These are phyloP conservation scores for Lepisosteus oculatus DNA, from an alignment of 2,113 vertebrate genomes.

Conservation along the genomic window DNA sequence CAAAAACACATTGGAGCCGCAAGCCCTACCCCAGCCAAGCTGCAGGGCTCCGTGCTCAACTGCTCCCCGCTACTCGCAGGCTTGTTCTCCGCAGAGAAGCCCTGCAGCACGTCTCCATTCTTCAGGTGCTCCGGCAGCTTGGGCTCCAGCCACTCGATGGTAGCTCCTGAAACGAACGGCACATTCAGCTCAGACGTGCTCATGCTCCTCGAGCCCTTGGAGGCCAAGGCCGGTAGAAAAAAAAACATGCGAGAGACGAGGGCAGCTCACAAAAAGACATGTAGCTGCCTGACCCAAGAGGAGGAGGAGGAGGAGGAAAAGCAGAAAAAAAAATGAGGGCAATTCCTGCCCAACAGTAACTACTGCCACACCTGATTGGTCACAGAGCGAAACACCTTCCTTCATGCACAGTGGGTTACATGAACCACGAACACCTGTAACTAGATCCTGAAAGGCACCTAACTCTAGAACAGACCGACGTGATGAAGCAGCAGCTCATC, in stretches of 20 bases:
- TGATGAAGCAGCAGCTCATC: background rate
- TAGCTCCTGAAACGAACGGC: conserved; percentile 78
- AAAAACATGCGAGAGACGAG: conserved; percentile 17
- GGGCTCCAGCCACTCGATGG: conserved; percentile 93
- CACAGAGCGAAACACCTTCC: too few species aligned
- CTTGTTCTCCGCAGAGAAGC: conserved; percentile 67
- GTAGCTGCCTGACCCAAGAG: conserved; percentile 33
- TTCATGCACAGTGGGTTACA: background rate
- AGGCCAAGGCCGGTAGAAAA: conserved; percentile 15
- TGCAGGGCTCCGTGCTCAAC: conserved; percentile 68
- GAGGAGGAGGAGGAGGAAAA: conserved; percentile 27
- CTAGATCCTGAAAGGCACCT: conserved; percentile 12
- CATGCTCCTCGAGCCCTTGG: conserved; percentile 60
- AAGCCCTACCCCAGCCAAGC: conserved; percentile 79
- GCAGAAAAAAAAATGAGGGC: background rate
- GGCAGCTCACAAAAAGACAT: conserved; percentile 40
- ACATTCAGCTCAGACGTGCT: conserved; percentile 73
- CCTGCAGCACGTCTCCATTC: conserved; percentile 78
- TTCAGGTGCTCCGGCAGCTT: conserved; percentile 89
- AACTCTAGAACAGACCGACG: background rate
- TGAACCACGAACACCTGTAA: conserved; percentile 18
- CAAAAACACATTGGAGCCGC: background rate
- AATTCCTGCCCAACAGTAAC: conserved; percentile 33
- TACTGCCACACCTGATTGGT: conserved; percentile 39
- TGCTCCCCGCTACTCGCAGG: conserved; percentile 71